A percentile compares a stretch with the other conserved stretches of the same genome.
phyloP scores from a whole-genome alignment of 1,140 invertebrate species.

The Scaptomyza pallida region DNA sequence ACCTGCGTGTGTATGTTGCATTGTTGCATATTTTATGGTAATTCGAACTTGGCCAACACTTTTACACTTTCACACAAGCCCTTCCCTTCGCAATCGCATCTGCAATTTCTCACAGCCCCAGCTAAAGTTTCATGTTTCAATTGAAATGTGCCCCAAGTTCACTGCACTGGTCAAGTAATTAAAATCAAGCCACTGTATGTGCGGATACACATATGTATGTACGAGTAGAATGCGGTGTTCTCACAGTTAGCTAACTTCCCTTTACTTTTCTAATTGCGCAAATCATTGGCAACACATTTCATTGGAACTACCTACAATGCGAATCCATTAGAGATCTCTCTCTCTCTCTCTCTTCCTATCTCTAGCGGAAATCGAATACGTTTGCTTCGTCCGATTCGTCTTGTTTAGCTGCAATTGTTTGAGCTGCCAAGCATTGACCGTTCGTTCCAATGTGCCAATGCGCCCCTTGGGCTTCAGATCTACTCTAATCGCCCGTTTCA shows the following conservation, averaged over 20 bases:
- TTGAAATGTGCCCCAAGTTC: slow-evolving; percentile 52
- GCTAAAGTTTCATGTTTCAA: slow-evolving; percentile 53
- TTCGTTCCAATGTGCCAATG: slow-evolving; percentile 30
- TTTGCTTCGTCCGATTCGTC: slow-evolving; percentile 14
- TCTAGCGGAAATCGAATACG: slow-evolving; percentile 55
- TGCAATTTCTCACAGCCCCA: slow-evolving; percentile 66
- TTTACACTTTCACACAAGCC: slow-evolving; percentile 56
- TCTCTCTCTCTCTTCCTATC: not conserved
- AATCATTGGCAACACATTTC: slow-evolving; percentile 49
- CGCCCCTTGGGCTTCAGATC: slow-evolving; percentile 47
- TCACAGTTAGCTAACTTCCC: slow-evolving; percentile 47
- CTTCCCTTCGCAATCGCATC: slow-evolving; percentile 3
- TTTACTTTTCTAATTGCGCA: slow-evolving; percentile 30
- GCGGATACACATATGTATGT: slow-evolving; percentile 18
- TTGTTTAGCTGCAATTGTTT: slow-evolving; percentile 65
- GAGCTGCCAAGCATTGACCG: not conserved
- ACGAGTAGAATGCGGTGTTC: slow-evolving; percentile 7
- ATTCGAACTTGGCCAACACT: slow-evolving; percentile 61
- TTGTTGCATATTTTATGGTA: slow-evolving; percentile 78
- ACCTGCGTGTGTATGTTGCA: slow-evolving; percentile 67
- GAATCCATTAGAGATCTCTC: slow-evolving; percentile 57
- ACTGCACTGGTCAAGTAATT: slow-evolving; percentile 61
- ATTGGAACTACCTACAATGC: slow-evolving; percentile 25
- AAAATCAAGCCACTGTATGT: slow-evolving; percentile 47
- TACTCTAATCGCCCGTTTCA: slow-evolving; percentile 46